Base-by-base conservation (phyloP, 2,797 vertebrate species). In the Cynopterus sphinx region DNA sequence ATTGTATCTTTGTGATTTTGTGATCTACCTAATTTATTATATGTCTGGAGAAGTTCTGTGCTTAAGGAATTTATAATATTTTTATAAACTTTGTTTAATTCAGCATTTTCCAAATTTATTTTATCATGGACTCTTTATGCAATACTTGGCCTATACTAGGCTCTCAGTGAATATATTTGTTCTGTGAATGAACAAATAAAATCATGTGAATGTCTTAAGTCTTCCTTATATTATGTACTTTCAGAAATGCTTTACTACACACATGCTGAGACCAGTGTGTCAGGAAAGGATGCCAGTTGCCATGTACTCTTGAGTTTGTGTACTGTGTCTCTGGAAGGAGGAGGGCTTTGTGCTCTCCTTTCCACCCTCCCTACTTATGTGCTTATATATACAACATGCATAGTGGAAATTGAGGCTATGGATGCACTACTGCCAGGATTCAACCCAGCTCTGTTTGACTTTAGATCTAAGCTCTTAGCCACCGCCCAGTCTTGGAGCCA, bases 1-100 rank as follows among this genome's bases (percentile, higher is more conserved):
- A 41, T 33, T 6, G 6, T 17, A 73, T 67, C 36, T 87, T 70
- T 78, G 21, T 94, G 77, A 51, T 59, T 71, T 90, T 90, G 28
- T 43, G 12, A 43, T 46, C 43, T 39, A 24, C 10, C 59, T 87
- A 36, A 43, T 82, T 90, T 73, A 68, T 94, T 94, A 39, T 79
- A 33, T 79, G 51, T 55, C 39, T 70, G 16, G 36, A 57, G 28
- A 90, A 87, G n/a, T 79, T 71, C 43, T 63, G 5, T 5, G 26
- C 26, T 70, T 63, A 83, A 84, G 33, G 26, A 13, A 74, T 81
- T 75, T 95, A 59, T 88, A 33, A 41, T 49, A 33, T 28, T 90
- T 96, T 87, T 16, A 49, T 46, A 65, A 82, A 73, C 22, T 91
- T 43, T 86, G 59, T 87, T 81, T 51, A 73, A 83, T 24, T 87